Evolutionary conservation across 2,888 invertebrate genomes (phyloP).

Genomic region (Asteroscopus sphinx): DNA sequence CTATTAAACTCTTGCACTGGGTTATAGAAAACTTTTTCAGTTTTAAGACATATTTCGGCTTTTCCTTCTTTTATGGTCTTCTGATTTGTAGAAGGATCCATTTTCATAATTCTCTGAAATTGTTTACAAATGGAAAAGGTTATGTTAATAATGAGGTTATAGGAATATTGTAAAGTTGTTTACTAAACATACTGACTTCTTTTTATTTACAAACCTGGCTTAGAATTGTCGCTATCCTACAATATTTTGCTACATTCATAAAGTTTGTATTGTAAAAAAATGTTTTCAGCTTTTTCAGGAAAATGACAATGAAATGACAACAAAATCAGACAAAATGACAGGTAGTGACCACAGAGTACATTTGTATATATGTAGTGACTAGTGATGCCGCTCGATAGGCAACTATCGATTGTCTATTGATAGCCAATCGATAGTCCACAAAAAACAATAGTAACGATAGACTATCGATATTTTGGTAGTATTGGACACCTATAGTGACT

Average conservation of each 20-base stretch:
- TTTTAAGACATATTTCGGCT: conserved; percentile 92
- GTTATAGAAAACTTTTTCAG: conserved; percentile 98
- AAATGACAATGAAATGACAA: neutral
- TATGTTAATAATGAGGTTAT: conserved; percentile 35
- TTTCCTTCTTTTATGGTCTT: conserved; percentile 93
- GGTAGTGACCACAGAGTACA: no score
- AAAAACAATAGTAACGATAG: no score
- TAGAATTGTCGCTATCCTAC: conserved; percentile 28
- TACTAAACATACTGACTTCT: neutral
- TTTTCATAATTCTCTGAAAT: conserved; percentile 67
- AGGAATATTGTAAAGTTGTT: neutral
- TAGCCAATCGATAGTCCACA: no score
- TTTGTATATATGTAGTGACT: no score
- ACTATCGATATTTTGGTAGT: no score
- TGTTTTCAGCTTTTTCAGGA: neutral
- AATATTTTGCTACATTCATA: conserved; percentile 43
- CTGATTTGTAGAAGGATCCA: conserved; percentile 65
- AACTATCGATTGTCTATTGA: no score
- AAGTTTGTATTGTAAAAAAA: neutral
- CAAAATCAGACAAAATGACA: no score
- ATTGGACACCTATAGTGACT: no score
- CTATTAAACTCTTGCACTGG: conserved; percentile 99
- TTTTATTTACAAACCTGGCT: conserved; percentile 38
- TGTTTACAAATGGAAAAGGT: conserved; percentile 24
- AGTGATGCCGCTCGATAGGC: no score